Percentiles rank a stretch among this genome's conserved stretches.
These are phyloP conservation scores for Cheilosia variabilis DNA, from an alignment of 2,888 invertebrate species.

Conservation along the genomic window DNA sequence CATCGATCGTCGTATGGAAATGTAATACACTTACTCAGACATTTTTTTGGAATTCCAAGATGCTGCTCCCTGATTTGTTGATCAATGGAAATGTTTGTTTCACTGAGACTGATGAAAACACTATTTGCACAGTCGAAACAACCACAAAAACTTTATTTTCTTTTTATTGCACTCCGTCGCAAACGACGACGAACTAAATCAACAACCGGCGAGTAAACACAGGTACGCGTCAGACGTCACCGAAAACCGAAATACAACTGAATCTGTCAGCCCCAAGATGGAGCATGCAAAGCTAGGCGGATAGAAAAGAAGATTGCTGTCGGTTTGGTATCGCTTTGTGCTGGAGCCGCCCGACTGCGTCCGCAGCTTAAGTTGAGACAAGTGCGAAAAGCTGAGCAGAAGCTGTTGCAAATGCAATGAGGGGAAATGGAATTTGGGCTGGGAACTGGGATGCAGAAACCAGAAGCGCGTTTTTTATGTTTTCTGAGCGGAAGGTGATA, in stretches of 20 bases:
- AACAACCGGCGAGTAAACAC: neutral
- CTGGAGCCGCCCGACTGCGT: no score
- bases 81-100: conserved; percentile 20
- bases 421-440: neutral
- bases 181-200: neutral
- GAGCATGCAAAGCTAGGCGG: neutral
- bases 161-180: conserved; percentile 7
- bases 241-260: conserved; percentile 51
- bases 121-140: conserved; percentile 12
- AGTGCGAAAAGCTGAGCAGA: neutral
- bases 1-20: neutral
- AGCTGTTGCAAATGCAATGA: neutral
- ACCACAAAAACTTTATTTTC: conserved; percentile 34
- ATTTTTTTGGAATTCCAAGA: conserved; percentile 41
- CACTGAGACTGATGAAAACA: conserved; percentile 5
- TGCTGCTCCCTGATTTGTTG: conserved; percentile 6
- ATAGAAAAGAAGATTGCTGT: neutral
- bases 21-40: conserved; percentile 36
- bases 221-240: conserved; percentile 34
- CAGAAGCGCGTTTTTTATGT: neutral
- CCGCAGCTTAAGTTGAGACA: neutral
- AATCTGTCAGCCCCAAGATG: neutral
- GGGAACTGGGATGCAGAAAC: neutral
- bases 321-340: no score
- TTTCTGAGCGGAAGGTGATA: no score